Evolutionary conservation across 2,797 vertebrate genomes (phyloP).

Genomic region (Spinibarbus caldwelli): DNA sequence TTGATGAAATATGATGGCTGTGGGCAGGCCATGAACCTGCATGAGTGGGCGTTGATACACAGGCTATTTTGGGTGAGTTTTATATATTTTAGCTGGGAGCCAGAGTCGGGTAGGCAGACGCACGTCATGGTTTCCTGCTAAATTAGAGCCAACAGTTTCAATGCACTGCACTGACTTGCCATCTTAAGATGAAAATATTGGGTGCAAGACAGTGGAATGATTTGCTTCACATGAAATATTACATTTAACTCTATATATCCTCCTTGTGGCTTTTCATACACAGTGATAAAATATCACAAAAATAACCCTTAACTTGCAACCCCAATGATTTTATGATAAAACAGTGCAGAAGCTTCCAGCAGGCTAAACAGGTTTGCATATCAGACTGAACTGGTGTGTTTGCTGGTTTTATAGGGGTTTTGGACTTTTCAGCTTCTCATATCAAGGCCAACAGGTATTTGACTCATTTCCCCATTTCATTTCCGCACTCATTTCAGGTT

Average conservation of each 20-base stretch:
- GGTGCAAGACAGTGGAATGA: conserved; percentile 38
- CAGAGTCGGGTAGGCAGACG: conserved; percentile 59
- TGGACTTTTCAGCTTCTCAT: neutral
- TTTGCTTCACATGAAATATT: conserved; percentile 21
- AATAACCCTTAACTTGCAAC: neutral
- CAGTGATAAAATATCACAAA: neutral
- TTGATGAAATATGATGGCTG: conserved; percentile 78
- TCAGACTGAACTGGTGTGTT: neutral
- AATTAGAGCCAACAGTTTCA: conserved; percentile 63
- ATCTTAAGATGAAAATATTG: conserved; percentile 47
- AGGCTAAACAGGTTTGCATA: neutral
- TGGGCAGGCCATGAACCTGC: conserved; percentile 70
- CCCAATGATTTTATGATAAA: neutral
- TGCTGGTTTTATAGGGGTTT: neutral
- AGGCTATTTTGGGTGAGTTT: conserved; percentile 74
- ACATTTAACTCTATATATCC: neutral
- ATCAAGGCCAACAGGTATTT: neutral
- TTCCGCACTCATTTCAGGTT: neutral
- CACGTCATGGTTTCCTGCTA: conserved; percentile 56
- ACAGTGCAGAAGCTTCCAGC: neutral
- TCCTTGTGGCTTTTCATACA: neutral
- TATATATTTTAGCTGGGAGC: conserved; percentile 67
- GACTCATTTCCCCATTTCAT: neutral
- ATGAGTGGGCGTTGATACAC: conserved; percentile 71
- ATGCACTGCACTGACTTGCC: conserved; percentile 47